These are phyloP conservation scores for Apotomis capreana DNA, from an alignment of 2,888 invertebrate species.

Conservation along the genomic window DNA sequence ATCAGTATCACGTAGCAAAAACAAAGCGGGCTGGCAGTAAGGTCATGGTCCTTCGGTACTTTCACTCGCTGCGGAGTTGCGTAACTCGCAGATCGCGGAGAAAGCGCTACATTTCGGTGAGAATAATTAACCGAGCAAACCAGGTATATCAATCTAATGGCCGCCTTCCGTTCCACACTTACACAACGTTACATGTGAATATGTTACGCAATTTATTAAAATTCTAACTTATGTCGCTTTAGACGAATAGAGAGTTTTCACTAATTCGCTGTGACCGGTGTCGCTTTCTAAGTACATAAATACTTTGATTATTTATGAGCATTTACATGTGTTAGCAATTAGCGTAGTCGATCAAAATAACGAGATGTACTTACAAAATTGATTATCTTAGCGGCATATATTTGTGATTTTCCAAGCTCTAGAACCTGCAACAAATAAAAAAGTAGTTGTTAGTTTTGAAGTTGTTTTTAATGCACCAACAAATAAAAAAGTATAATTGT, in stretches of 20 bases:
- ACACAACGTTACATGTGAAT: slow-evolving; percentile 52
- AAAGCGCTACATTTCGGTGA: slow-evolving; percentile 75
- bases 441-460: slow-evolving; percentile 37
- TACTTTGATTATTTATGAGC: slow-evolving; percentile 46
- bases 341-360: slow-evolving; percentile 20
- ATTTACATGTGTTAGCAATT: slow-evolving; percentile 17
- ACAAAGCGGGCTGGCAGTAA: slow-evolving; percentile 41
- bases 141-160: slow-evolving; percentile 51
- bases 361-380: slow-evolving; percentile 44
- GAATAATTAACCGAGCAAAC: slow-evolving; percentile 67
- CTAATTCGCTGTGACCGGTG: slow-evolving; percentile 27
- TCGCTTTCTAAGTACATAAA: slow-evolving; percentile 42
- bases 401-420: slow-evolving; percentile 59
- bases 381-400: slow-evolving; percentile 77
- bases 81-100: slow-evolving; percentile 61
- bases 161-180: slow-evolving; percentile 64
- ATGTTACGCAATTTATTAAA: slow-evolving; percentile 33
- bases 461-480: background rate
- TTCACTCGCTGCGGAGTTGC: slow-evolving; percentile 40
- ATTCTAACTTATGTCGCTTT: slow-evolving; percentile 25
- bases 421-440: slow-evolving; percentile 73
- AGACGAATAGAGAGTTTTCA: slow-evolving; percentile 28
- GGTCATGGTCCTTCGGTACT: slow-evolving; percentile 45
- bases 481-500: too few relatives aligned
- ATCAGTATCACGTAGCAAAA: slow-evolving; percentile 29